Base-by-base conservation (phyloP, 2,113 vertebrate genomes). In the Mesembrinibis cayennensis region DNA sequence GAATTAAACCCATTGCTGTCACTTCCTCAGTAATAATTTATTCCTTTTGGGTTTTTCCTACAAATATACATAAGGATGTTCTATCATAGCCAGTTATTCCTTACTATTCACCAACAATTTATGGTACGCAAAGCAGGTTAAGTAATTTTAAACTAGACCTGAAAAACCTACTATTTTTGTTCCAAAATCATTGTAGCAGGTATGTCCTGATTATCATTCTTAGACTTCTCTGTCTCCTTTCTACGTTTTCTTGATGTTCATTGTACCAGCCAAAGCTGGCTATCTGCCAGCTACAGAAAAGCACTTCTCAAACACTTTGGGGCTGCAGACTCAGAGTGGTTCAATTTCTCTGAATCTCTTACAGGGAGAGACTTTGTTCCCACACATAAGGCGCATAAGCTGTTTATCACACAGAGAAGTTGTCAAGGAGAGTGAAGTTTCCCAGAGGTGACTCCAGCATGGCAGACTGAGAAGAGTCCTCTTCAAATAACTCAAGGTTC, bases 341-440 rank as follows among this genome's bases (percentile, higher is more conserved):
- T 61, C 32, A 7, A 63, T 82, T 92, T 66, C 82, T 71, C 47
- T 82, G 56, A 42, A 85, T 82, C 50, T 73, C 80, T 83, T 36
- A 40, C 47, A 95, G 34, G 26, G 10, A 36, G 29, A 90, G 62
- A 89, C 70, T 78, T 90, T 74, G 87, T 70, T 95, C 40, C 0
- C 86, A 59, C 25, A 45, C 14, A 4, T 38, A 42, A 91, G 29
- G 26, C 18, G 0, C n/a, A 62, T 89, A 84, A 79, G 32, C 62
- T 82, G 70, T 93, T 95, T 90, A 93, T 65, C 82, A 85, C 56
- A 66, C n/a, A 84, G 42, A 74, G 61, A 82, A 85, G 76, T 81
- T 89, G 83, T 93, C 56, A 96, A 74, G 77, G 45, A 72, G 23
- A 26, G 42, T 21, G 59, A 88, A 25, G 55, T 52, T 96, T 96